Percentiles rank a stretch among this genome's conserved stretches.
Evolutionary conservation across 1,140 invertebrate genomes (phyloP).

Genomic region (Tribolium castaneum): DNA sequence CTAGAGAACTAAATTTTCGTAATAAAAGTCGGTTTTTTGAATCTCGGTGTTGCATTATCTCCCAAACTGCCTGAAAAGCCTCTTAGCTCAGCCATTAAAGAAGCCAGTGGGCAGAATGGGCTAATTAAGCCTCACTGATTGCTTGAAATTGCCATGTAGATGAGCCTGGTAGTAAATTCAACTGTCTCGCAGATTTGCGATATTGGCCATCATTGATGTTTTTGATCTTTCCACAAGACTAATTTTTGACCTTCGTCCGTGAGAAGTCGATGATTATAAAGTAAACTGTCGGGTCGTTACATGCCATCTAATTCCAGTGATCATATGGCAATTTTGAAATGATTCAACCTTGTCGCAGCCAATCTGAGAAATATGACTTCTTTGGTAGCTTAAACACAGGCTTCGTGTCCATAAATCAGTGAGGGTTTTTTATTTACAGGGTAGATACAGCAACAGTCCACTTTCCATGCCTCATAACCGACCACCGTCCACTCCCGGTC

Average conservation of each 20-base stretch:
- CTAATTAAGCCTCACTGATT: slow-evolving; percentile 14
- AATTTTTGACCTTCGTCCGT: slow-evolving; percentile 13
- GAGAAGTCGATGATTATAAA: slow-evolving; percentile 12
- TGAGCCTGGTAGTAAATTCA: background rate
- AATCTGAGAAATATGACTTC: slow-evolving; percentile 5
- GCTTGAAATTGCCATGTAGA: background rate
- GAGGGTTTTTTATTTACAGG: slow-evolving; percentile 62
- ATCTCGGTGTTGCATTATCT: background rate
- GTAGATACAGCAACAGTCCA: slow-evolving; percentile 63
- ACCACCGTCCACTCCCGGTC: slow-evolving; percentile 69
- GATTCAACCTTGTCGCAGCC: slow-evolving; percentile 12
- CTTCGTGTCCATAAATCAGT: slow-evolving; percentile 7
- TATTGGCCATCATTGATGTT: background rate
- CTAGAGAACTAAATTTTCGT: too few species aligned
- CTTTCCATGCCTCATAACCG: slow-evolving; percentile 64
- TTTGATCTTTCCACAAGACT: slow-evolving; percentile 21
- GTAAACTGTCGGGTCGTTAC: slow-evolving; percentile 9
- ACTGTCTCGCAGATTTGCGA: slow-evolving; percentile 1
- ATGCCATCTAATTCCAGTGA: slow-evolving; percentile 20
- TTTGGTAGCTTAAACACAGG: background rate
- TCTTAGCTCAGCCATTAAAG: background rate
- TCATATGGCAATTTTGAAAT: slow-evolving; percentile 5
- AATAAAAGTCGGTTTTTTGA: background rate
- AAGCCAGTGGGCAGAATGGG: slow-evolving; percentile 3
- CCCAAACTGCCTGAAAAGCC: background rate